Evolutionary conservation across 2,113 vertebrate species (phyloP).

Genomic region (Myrmophylax atrothorax): DNA sequence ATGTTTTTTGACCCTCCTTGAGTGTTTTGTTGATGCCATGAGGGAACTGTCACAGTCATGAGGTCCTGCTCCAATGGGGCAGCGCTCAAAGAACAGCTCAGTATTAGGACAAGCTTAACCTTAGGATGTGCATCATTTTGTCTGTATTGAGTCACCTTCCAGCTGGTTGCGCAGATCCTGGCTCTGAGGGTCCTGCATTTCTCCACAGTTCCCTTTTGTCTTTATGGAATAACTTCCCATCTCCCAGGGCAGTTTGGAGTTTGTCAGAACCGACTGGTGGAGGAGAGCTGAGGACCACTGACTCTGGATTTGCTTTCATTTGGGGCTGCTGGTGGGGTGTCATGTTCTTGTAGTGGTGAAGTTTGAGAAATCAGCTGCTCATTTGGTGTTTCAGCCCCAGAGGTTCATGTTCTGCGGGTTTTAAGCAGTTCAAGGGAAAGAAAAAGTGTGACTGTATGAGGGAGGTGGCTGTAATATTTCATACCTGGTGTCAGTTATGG

Average conservation of each 20-base stretch:
- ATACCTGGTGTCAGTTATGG: background rate
- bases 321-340: background rate
- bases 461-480: background rate
- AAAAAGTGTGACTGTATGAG: rapidly evolving
- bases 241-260: background rate
- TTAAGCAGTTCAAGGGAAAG: background rate
- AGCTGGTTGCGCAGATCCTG: background rate
- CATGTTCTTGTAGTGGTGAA: background rate
- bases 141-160: background rate
- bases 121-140: background rate
- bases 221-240: background rate
- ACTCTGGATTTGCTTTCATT: background rate
- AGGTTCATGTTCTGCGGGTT: background rate
- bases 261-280: background rate
- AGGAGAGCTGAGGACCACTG: background rate
- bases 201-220: background rate
- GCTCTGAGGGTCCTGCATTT: background rate
- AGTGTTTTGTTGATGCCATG: background rate
- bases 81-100: background rate
- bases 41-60: background rate
- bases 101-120: rapidly evolving
- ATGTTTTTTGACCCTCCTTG: background rate
- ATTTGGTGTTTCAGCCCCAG: background rate
- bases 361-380: background rate
- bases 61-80: background rate